Base-by-base conservation (phyloP, 1,140 invertebrate genomes). In the Nomia melanderi region DNA sequence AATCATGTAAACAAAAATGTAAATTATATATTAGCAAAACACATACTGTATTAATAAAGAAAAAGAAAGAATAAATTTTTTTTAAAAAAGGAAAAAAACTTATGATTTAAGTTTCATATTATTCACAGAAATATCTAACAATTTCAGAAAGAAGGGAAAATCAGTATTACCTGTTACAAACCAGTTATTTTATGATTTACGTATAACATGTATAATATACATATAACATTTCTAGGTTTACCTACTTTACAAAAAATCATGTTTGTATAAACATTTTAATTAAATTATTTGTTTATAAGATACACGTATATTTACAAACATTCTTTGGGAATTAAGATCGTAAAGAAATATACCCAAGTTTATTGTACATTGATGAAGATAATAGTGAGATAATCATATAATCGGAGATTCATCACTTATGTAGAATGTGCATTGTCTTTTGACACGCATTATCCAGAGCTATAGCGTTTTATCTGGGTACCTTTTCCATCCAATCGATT, bases 251-350 rank as follows among this genome's bases (percentile, higher is more conserved):
- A 60, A 79, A 69, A 79, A 50, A 79, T 67, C 67, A 56, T 59
- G 23, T 54, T 20, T 12, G 25, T 81, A 50, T 50, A 78, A 70
- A 76, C 39, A 50, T 59, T 57, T 78, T 74, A 74, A 81, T 81
- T 81, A 83, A 82, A 79, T 73, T 78, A 81, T 70, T 78, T 41
- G 64, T 57, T 69, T 54, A 64, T 14, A 44, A 67, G 31, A 44
- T 83, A 76, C 29, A 76, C 20, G 29, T 77, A 57, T 84, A 80
- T 84, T 83, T 83, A 83, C 67, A 79, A 77, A 69, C 36, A 77
- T 77, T 83, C 77, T 84, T 84, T 84, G 81, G 81, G 33, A 80
- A 62, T 79, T 23, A 62, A 69, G 31, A 59, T 74, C 23, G 23
- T 39, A 54, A 64, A 47, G 50, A 76, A 63, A 59, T 64, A 64